Evolutionary conservation across 2,888 invertebrate genomes (phyloP).

Genomic region (Cactoblastis cactorum): DNA sequence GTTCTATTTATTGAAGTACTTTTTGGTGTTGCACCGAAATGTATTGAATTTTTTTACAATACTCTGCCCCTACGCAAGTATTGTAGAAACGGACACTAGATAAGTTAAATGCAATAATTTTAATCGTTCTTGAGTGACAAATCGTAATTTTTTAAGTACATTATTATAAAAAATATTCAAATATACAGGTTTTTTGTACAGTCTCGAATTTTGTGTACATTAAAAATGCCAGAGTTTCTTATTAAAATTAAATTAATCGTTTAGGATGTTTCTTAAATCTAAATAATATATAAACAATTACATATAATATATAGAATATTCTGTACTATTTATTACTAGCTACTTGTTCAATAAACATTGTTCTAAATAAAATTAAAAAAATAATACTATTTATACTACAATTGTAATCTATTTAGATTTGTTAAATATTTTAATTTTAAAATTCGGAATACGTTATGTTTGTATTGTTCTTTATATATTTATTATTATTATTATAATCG

Average conservation of each 20-base stretch:
- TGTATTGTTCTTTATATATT: constrained; percentile 61
- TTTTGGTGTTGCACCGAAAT: constrained; percentile 23
- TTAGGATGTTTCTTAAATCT: constrained; percentile 49
- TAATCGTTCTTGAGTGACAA: constrained; percentile 20
- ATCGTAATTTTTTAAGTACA: constrained; percentile 18
- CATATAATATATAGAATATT: constrained; percentile 54
- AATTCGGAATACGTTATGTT: constrained; percentile 57
- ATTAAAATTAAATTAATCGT: constrained; percentile 36
- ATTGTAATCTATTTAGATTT: constrained; percentile 63
- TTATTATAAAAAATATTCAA: constrained; percentile 26
- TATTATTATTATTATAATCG: constrained; percentile 50
- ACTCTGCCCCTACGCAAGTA: constrained; percentile 25
- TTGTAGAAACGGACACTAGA: constrained; percentile 14
- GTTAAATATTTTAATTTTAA: constrained; percentile 65
- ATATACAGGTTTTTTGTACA: constrained; percentile 50
- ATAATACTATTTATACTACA: constrained; percentile 49
- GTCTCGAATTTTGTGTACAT: constrained; percentile 25
- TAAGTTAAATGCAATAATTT: constrained; percentile 40
- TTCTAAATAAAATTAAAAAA: constrained; percentile 55
- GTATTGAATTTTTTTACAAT: constrained; percentile 31
- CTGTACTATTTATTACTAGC: constrained; percentile 54
- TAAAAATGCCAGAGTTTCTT: constrained; percentile 37
- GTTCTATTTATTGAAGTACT: constrained; percentile 42
- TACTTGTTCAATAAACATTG: constrained; percentile 73
- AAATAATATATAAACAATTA: constrained; percentile 29